phyloP scores from a whole-genome alignment of 2,113 vertebrate genomes.

The Conger conger region DNA sequence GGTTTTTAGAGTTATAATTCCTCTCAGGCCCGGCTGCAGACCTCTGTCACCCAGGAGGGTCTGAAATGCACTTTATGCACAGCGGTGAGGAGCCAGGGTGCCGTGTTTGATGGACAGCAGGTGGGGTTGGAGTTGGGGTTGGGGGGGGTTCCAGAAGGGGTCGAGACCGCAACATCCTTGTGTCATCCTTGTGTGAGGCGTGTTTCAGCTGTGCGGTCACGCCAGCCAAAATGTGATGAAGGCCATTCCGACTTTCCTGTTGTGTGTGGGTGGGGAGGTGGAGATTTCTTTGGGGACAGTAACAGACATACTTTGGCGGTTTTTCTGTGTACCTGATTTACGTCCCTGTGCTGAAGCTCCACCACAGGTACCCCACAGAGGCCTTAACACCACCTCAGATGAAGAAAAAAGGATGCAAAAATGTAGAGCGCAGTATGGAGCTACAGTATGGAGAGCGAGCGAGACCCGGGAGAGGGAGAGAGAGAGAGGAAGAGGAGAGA shows the following conservation, averaged over 20 bases:
- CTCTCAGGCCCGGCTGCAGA: not conserved
- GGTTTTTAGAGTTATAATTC: constrained; percentile 4
- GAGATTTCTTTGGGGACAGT: not conserved
- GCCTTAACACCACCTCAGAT: not conserved
- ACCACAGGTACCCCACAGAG: constrained; percentile 9
- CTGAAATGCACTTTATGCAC: not conserved
- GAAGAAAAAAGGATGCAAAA: constrained; percentile 3
- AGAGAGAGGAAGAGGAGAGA: constrained; percentile 46
- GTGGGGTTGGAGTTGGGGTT: not conserved
- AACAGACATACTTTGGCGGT: not conserved
- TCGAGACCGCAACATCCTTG: not conserved
- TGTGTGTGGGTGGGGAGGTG: not conserved
- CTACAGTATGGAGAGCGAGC: constrained; percentile 3
- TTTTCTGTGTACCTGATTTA: too few relatives aligned
- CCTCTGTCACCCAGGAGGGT: not conserved
- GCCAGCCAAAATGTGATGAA: too few relatives aligned
- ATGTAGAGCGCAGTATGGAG: constrained; percentile 31
- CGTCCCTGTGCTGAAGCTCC: constrained; percentile 12
- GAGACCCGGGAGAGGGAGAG: constrained; percentile 45
- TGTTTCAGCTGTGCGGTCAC: not conserved
- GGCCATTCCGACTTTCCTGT: not conserved
- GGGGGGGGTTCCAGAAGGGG: not conserved
- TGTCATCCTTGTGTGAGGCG: not conserved
- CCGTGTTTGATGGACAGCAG: not conserved
- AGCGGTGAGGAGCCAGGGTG: not conserved